Conservation (phyloP, 2,888 invertebrate species). For the Drosophila kokeensis region DNA sequence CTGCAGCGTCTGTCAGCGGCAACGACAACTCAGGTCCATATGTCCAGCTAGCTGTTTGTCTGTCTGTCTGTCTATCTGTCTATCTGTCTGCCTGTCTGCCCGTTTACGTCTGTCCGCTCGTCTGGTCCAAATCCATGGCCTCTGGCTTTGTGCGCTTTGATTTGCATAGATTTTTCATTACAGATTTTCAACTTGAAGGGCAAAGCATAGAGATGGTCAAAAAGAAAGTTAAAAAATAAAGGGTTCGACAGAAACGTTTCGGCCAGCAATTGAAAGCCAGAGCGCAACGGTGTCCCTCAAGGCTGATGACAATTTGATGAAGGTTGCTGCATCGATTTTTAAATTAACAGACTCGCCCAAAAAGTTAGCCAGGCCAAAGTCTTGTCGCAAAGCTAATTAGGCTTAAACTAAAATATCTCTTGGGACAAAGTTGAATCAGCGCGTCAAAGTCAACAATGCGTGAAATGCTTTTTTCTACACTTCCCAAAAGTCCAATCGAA, state of each 20-base stretch:
- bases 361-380: slow-evolving; percentile 53
- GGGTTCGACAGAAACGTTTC: slow-evolving; percentile 52
- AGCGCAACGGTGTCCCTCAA: slow-evolving; percentile 27
- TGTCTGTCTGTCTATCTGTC: not conserved
- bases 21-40: slow-evolving; percentile 27
- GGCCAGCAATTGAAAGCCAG: slow-evolving; percentile 50
- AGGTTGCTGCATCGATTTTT: slow-evolving; percentile 77
- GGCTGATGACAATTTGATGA: slow-evolving; percentile 79
- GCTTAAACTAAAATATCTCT: slow-evolving; percentile 72
- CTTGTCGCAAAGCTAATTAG: slow-evolving; percentile 73
- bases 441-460: slow-evolving; percentile 73
- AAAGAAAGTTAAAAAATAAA: slow-evolving; percentile 30
- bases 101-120: slow-evolving; percentile 22
- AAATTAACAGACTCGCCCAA: slow-evolving; percentile 69
- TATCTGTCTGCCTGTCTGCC: not conserved
- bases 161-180: slow-evolving; percentile 82
- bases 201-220: slow-evolving; percentile 11
- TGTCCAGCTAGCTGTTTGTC: slow-evolving; percentile 31
- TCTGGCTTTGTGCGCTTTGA: slow-evolving; percentile 59
- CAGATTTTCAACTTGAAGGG: slow-evolving; percentile 64
- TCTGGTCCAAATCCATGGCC: slow-evolving; percentile 32
- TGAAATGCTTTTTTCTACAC: slow-evolving; percentile 66
- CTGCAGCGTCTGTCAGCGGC: slow-evolving; percentile 64
- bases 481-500: slow-evolving; percentile 11
- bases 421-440: slow-evolving; percentile 67